These are phyloP conservation scores for Acholoe squamosa DNA, from an alignment of 2,888 invertebrate species.

Conservation along the genomic window DNA sequence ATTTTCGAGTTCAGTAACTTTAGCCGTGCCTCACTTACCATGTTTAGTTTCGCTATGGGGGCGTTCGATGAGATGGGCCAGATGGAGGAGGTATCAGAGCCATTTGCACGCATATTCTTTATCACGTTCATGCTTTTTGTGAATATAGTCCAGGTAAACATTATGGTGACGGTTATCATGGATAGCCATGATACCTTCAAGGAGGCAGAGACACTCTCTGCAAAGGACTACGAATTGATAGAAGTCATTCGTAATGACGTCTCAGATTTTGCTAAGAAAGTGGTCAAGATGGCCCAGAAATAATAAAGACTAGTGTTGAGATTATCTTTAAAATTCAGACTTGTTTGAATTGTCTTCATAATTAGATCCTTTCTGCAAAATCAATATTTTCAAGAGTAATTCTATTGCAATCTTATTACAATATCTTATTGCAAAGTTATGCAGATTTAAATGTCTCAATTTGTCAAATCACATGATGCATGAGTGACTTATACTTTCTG, in stretches of 20 bases:
- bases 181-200: conserved; percentile 46
- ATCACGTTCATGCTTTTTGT: not conserved
- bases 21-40: not conserved
- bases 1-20: not conserved
- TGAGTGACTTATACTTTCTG: too few relatives aligned
- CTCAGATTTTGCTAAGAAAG: not conserved
- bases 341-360: too few relatives aligned
- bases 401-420: too few relatives aligned
- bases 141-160: conserved; percentile 16
- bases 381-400: too few relatives aligned
- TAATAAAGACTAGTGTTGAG: too few relatives aligned
- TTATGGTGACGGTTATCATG: conserved; percentile 38
- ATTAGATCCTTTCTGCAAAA: too few relatives aligned
- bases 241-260: not conserved
- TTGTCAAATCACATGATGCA: too few relatives aligned
- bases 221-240: not conserved
- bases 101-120: not conserved
- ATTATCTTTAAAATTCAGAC: too few relatives aligned
- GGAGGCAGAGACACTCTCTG: conserved; percentile 21
- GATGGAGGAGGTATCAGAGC: not conserved
- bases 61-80: not conserved
- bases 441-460: too few relatives aligned
- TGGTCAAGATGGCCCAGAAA: not conserved
- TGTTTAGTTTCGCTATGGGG: conserved; percentile 29
- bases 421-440: too few relatives aligned